Percentiles rank a stretch among this genome's conserved stretches.
These are phyloP conservation scores for Sinelater perroti DNA, from an alignment of 2,888 invertebrate genomes.

Conservation along the genomic window DNA sequence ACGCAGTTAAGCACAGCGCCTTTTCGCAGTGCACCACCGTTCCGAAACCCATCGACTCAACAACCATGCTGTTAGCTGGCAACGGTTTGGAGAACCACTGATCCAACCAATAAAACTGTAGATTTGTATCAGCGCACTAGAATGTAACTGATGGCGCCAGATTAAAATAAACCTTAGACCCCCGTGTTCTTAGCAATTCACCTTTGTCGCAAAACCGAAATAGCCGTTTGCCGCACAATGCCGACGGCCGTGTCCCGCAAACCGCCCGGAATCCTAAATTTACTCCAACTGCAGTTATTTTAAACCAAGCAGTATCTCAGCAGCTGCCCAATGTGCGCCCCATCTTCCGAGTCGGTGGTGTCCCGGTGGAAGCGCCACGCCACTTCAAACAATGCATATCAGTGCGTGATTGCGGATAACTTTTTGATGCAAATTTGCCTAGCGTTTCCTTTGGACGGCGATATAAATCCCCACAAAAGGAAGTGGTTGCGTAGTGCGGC, in stretches of 20 bases:
- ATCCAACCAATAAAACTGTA: too few species aligned
- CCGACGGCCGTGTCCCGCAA: too few species aligned
- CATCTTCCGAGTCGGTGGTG: background rate
- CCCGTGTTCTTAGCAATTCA: too few species aligned
- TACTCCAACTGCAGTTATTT: conserved; percentile 5
- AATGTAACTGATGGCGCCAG: background rate
- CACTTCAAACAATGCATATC: background rate
- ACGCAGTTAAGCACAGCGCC: background rate
- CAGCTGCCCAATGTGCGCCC: background rate
- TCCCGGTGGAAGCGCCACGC: background rate
- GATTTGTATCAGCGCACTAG: too few species aligned
- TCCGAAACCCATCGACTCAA: too few species aligned
- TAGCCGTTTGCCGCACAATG: background rate
- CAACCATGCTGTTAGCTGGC: too few species aligned
- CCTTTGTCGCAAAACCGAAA: too few species aligned
- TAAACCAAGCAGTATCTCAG: background rate
- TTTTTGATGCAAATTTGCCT: conserved; percentile 19
- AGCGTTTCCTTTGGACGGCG: conserved; percentile 18
- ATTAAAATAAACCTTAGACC: too few species aligned
- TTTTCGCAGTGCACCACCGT: background rate
- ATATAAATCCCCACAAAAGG: conserved; percentile 24
- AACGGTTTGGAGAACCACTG: too few species aligned
- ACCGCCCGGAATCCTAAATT: too few species aligned
- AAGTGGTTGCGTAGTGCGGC: conserved; percentile 14
- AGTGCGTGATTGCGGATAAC: conserved; percentile 13